phyloP scores from a whole-genome alignment of 2,113 vertebrate genomes.

The Pica pica region DNA sequence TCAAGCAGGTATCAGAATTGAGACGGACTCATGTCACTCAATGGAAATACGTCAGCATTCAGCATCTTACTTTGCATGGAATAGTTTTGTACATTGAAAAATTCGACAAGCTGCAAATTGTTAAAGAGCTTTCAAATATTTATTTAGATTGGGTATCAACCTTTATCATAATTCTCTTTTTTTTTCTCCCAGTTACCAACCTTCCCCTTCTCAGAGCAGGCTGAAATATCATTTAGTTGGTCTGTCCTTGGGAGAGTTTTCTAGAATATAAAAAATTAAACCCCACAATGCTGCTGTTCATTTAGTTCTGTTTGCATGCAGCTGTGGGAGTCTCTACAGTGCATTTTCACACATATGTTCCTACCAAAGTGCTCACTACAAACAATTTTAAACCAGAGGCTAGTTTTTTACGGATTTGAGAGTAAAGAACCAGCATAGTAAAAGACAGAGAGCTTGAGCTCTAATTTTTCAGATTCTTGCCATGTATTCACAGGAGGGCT shows the following conservation, averaged over 20 bases:
- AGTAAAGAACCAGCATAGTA: not conserved
- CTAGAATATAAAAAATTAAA: not conserved
- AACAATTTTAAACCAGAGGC: not conserved
- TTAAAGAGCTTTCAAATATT: not conserved
- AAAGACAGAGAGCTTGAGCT: not conserved
- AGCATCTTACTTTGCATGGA: not conserved
- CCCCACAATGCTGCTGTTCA: not conserved
- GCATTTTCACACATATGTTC: not conserved
- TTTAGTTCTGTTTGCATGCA: not conserved
- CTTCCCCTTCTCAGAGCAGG: not conserved
- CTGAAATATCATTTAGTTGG: not conserved
- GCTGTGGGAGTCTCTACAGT: not conserved
- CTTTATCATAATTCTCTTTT: not conserved
- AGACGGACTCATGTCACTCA: not conserved
- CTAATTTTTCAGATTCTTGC: not conserved
- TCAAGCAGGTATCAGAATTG: constrained; percentile 1
- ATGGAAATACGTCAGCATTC: not conserved
- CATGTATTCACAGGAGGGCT: not conserved
- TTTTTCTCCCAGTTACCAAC: not conserved
- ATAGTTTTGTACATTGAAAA: not conserved
- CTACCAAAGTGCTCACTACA: not conserved
- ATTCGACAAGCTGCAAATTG: not conserved
- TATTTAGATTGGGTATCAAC: not conserved
- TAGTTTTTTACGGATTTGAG: not conserved
- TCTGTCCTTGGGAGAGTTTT: not conserved